Percentiles rank a stretch among this genome's conserved stretches.
Conservation (phyloP, 2,113 vertebrate species). For the Malurus elegans region DNA sequence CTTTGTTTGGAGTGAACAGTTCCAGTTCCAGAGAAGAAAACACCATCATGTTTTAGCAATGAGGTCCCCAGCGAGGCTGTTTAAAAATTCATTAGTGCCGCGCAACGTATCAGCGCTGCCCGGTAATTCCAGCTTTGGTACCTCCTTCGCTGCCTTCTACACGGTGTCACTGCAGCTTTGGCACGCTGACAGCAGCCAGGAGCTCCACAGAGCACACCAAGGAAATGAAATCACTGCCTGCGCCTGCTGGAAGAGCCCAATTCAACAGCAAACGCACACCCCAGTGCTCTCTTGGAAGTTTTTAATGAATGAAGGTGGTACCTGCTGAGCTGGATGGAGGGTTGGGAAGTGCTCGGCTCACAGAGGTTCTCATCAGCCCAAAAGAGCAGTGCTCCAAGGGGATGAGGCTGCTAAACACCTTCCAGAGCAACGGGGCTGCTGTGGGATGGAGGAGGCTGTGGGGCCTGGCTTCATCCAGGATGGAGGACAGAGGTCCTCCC, state of each 20-base stretch:
- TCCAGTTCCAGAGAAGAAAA: constrained; percentile 61
- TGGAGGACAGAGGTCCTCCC: background rate
- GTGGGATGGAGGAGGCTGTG: background rate
- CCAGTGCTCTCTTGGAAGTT: background rate
- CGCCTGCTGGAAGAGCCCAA: background rate
- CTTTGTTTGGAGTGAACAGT: constrained; percentile 52
- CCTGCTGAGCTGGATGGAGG: background rate
- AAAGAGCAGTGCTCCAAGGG: background rate
- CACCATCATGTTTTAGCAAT: constrained; percentile 64
- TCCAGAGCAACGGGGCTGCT: accelerated
- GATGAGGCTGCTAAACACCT: background rate
- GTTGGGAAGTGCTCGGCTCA: background rate
- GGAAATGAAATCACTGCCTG: background rate
- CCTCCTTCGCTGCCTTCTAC: background rate
- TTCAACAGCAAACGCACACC: background rate
- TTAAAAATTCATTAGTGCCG: constrained; percentile 73
- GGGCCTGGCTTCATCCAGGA: background rate
- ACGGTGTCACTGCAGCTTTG: background rate
- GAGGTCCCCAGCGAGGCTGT: constrained; percentile 58
- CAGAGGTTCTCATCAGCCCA: background rate
- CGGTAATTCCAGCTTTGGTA: constrained; percentile 28
- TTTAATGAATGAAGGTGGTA: background rate
- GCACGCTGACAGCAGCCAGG: background rate
- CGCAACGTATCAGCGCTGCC: constrained; percentile 34
- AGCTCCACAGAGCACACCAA: background rate